These are phyloP conservation scores for Babylonia areolata DNA, from an alignment of 1,140 invertebrate species.

Conservation along the genomic window DNA sequence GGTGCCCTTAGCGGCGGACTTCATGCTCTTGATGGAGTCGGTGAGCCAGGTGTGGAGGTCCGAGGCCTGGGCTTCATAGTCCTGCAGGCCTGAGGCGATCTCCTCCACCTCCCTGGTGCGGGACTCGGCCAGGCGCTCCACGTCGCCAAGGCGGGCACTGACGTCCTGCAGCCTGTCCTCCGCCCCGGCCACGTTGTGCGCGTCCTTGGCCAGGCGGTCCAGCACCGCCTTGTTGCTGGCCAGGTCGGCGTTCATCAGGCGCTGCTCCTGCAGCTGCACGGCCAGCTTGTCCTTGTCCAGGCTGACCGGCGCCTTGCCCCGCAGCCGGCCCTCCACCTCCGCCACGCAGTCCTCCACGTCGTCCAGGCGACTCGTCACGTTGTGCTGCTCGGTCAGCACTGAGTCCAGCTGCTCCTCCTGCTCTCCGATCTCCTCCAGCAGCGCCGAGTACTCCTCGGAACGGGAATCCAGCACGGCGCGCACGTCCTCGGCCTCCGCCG, in stretches of 20 bases:
- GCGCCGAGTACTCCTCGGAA: constrained; percentile 85
- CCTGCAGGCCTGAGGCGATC: constrained; percentile 90
- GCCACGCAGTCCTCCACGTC: constrained; percentile 89
- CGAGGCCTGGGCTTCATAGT: constrained; percentile 86
- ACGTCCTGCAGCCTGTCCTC: constrained; percentile 92
- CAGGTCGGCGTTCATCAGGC: constrained; percentile 87
- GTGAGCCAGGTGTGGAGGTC: constrained; percentile 67
- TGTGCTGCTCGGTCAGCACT: constrained; percentile 92
- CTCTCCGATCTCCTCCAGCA: constrained; percentile 84
- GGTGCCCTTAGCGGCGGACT: constrained; percentile 52
- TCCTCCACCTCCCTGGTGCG: constrained; percentile 94
- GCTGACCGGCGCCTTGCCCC: constrained; percentile 86
- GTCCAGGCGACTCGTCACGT: constrained; percentile 92
- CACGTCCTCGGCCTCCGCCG: constrained; percentile 75
- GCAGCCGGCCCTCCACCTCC: constrained; percentile 85
- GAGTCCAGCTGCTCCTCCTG: constrained; percentile 91
- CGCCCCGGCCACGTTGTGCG: constrained; percentile 81
- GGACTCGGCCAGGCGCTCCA: constrained; percentile 90
- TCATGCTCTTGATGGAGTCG: constrained; percentile 63
- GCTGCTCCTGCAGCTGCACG: constrained; percentile 90
- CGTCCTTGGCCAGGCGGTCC: constrained; percentile 58
- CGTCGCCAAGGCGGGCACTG: constrained; percentile 93
- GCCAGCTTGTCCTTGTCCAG: constrained; percentile 92
- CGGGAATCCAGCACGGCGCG: constrained; percentile 94
- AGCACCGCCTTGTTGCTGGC: constrained; percentile 84